Percentiles rank a stretch among this genome's conserved stretches.
Conservation (phyloP, 2,888 invertebrate species). For the Willowsia nigromaculata region DNA sequence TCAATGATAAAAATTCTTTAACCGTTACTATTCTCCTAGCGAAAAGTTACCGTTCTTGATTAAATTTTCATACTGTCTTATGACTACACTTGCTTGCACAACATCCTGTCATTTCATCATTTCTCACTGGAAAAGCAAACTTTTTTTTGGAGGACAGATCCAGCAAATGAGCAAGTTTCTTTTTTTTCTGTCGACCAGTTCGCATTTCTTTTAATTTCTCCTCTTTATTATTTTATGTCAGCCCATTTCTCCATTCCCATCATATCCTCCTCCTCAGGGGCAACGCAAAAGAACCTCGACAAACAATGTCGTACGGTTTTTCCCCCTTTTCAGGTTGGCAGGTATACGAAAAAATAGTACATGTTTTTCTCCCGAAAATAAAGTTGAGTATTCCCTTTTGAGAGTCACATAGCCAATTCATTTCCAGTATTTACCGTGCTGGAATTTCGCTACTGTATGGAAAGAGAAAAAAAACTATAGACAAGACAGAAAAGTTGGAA, state of each 20-base stretch:
- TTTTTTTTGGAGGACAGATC: neutral
- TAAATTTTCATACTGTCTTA: neutral
- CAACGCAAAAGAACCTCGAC: neutral
- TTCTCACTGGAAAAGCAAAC: neutral
- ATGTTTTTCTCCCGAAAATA: too few species aligned
- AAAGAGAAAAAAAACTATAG: neutral
- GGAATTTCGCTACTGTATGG: neutral
- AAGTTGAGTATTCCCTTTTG: neutral
- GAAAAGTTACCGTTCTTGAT: too few species aligned
- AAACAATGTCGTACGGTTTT: neutral
- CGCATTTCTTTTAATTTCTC: neutral
- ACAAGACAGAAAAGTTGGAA: neutral
- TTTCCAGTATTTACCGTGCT: constrained; percentile 11
- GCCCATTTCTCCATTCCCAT: neutral
- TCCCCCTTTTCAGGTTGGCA: neutral
- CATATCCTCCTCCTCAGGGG: neutral
- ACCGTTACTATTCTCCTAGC: too few species aligned
- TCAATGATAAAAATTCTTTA: too few species aligned
- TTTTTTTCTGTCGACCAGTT: neutral
- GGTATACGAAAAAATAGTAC: too few species aligned
- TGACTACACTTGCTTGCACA: neutral
- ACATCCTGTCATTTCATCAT: neutral
- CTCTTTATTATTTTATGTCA: neutral
- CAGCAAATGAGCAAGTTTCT: neutral
- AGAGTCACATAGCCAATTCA: constrained; percentile 7